Evolutionary conservation across 2,888 invertebrate species (phyloP).

Genomic region (Gastracanthus pulcherrimus): DNA sequence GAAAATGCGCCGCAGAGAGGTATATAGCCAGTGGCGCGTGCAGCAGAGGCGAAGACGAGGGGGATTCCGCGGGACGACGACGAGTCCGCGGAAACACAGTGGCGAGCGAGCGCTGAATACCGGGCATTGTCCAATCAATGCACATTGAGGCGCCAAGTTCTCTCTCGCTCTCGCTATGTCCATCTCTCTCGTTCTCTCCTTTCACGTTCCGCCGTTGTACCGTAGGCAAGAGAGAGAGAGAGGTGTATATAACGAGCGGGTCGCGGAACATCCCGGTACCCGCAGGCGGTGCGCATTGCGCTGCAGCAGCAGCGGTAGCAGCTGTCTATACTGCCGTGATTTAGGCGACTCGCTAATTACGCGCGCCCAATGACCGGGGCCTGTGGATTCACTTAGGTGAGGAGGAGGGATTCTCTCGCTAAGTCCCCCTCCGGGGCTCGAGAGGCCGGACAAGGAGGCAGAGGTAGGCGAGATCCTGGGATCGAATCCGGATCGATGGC

Average conservation of each 20-base stretch:
- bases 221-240: background rate
- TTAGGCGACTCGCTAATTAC: slow-evolving; percentile 74
- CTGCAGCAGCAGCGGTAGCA: slow-evolving; percentile 62
- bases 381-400: slow-evolving; percentile 66
- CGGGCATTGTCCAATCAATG: slow-evolving; percentile 73
- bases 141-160: slow-evolving; percentile 69
- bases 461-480: background rate
- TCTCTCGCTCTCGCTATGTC: slow-evolving; percentile 57
- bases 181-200: slow-evolving; percentile 53
- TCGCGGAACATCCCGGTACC: slow-evolving; percentile 66
- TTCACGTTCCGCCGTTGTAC: background rate
- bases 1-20: background rate
- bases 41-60: background rate
- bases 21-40: too few species aligned
- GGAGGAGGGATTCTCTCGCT: background rate
- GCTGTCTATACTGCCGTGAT: slow-evolving; percentile 69
- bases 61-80: slow-evolving; percentile 20
- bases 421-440: slow-evolving; percentile 4
- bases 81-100: slow-evolving; percentile 61
- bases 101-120: slow-evolving; percentile 61
- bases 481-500: slow-evolving; percentile 34
- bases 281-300: slow-evolving; percentile 62
- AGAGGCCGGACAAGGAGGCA: slow-evolving; percentile 4
- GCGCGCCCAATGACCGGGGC: slow-evolving; percentile 67
- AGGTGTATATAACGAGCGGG: slow-evolving; percentile 8